A percentile compares a stretch with the other conserved stretches of the same genome.
Evolutionary conservation across 1,140 invertebrate species (phyloP).

Genomic region (Aphelinus atriplicis): DNA sequence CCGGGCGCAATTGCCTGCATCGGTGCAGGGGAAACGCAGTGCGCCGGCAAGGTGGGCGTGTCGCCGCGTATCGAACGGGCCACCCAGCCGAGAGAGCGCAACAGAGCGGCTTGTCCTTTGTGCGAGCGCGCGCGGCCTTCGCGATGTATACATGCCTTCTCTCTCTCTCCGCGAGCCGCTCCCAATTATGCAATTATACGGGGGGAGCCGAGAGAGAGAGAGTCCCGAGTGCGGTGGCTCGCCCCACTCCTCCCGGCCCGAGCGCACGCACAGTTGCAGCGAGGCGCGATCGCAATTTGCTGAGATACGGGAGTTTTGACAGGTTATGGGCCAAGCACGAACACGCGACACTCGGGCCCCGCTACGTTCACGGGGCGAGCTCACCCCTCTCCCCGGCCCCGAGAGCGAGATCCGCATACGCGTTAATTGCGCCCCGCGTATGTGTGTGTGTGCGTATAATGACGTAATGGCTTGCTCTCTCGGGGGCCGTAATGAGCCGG

Average conservation of each 20-base stretch:
- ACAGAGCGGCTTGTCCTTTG: no score
- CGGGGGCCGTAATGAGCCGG: conserved; percentile 31
- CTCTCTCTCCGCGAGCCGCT: no score
- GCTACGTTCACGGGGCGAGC: not conserved
- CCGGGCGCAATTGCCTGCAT: no score
- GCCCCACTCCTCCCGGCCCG: not conserved
- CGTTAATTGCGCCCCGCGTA: conserved; percentile 29
- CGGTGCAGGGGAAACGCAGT: no score
- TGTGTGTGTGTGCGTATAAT: conserved; percentile 31
- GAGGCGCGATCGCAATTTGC: not conserved
- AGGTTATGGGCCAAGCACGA: not conserved
- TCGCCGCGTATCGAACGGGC: conserved; percentile 29
- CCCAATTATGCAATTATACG: no score
- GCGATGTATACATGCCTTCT: no score
- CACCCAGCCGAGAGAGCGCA: conserved; percentile 26
- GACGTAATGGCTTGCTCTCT: conserved; percentile 40
- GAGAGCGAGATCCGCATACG: not conserved
- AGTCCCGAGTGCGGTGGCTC: not conserved
- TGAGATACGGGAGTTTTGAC: no score
- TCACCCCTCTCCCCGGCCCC: no score
- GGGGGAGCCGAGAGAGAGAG: not conserved
- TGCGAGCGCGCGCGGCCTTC: no score
- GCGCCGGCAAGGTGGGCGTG: conserved; percentile 32
- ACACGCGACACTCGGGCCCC: not conserved
- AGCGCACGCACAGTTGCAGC: not conserved